Percentiles rank a stretch among this genome's conserved stretches.
These are phyloP conservation scores for Sebastes glaucus DNA, from an alignment of 2,797 vertebrate species.

Conservation along the genomic window DNA sequence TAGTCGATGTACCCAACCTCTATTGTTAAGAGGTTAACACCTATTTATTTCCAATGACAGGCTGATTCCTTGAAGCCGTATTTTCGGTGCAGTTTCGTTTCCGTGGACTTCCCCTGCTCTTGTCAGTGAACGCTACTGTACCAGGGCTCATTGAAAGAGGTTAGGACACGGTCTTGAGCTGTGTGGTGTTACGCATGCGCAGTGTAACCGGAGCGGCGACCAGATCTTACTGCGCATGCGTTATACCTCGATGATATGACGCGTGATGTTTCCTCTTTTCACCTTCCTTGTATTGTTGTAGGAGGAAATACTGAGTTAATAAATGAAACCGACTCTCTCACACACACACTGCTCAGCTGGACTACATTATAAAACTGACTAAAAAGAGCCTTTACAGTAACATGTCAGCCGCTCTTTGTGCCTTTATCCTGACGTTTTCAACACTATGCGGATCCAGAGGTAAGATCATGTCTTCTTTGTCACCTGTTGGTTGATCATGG, in stretches of 20 bases:
- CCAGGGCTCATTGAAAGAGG: too few relatives aligned
- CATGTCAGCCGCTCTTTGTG: background rate
- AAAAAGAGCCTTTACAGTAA: background rate
- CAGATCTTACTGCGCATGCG: too few relatives aligned
- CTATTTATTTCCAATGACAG: background rate
- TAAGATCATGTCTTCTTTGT: background rate
- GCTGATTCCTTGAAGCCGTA: background rate
- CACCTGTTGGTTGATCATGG: background rate
- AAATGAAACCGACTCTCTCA: background rate
- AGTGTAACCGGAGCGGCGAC: too few relatives aligned
- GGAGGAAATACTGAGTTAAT: slow-evolving; percentile 13
- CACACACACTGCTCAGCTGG: background rate
- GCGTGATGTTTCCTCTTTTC: accelerated
- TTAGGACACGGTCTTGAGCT: background rate
- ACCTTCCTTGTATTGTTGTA: background rate
- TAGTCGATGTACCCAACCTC: too few relatives aligned
- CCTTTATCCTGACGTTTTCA: slow-evolving; percentile 10
- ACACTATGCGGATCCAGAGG: slow-evolving; percentile 9
- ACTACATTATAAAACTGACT: background rate
- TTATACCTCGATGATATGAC: accelerated
- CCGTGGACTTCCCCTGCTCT: background rate
- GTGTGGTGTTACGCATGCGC: accelerated
- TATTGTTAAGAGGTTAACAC: too few relatives aligned
- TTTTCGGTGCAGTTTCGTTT: slow-evolving; percentile 2
- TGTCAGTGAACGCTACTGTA: too few relatives aligned